Evolutionary conservation across 2,797 vertebrate species (phyloP).

Genomic region (Semaprochilodus insignis): DNA sequence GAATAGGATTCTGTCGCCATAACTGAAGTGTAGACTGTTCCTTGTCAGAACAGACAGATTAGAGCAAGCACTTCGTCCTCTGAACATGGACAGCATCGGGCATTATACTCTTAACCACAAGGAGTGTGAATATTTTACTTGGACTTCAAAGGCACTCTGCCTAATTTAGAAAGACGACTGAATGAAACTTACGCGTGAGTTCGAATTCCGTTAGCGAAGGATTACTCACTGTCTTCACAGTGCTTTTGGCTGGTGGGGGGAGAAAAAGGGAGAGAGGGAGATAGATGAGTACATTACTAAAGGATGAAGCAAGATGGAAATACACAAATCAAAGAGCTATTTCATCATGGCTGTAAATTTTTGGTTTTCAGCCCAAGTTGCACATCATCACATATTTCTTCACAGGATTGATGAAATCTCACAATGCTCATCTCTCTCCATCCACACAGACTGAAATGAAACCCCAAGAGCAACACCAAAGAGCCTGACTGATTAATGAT

Average conservation of each 20-base stretch:
- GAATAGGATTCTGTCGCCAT: constrained; percentile 38
- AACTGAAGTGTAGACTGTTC: constrained; percentile 32
- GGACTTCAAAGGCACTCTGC: constrained; percentile 48
- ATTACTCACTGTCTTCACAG: constrained; percentile 95
- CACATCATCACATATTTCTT: constrained; percentile 50
- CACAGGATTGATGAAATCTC: constrained; percentile 53
- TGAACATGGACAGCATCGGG: constrained; percentile 32
- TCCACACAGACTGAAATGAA: constrained; percentile 29
- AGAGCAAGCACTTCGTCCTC: constrained; percentile 43
- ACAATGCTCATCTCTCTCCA: constrained; percentile 49
- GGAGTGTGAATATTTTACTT: constrained; percentile 40
- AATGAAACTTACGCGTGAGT: constrained; percentile 89
- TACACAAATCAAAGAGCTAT: constrained; percentile 61
- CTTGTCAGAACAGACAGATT: constrained; percentile 51
- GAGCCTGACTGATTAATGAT: constrained; percentile 53
- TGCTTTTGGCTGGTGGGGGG: constrained; percentile 87
- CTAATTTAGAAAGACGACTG: constrained; percentile 43
- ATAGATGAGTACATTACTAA: constrained; percentile 46
- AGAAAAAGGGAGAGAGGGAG: constrained; percentile 36
- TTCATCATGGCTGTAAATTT: constrained; percentile 59
- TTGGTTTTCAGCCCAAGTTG: constrained; percentile 46
- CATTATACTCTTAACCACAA: constrained; percentile 50
- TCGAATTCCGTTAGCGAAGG: constrained; percentile 90
- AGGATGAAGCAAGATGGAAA: constrained; percentile 44
- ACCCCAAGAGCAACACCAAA: constrained; percentile 41